Evolutionary conservation across 2,113 vertebrate genomes (phyloP).

Genomic region (Camelus bactrianus): DNA sequence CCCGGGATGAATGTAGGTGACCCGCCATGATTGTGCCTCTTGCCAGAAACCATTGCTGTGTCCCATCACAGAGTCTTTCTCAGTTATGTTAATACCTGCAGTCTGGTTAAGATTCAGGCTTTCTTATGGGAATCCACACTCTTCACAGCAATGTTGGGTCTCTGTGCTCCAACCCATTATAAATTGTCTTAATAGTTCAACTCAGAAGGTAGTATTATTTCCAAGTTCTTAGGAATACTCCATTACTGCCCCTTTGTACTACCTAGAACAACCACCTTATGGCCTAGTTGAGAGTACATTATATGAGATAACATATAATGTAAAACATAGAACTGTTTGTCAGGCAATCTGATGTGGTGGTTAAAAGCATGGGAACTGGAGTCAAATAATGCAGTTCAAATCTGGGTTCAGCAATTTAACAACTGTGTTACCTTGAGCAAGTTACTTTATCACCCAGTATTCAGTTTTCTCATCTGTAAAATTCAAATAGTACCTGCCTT

Average conservation of each 20-base stretch:
- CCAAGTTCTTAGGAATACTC: background rate
- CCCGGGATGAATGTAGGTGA: background rate
- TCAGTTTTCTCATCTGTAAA: slow-evolving; percentile 18
- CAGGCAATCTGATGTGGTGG: background rate
- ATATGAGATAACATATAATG: background rate
- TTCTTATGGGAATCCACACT: background rate
- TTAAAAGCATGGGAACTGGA: background rate
- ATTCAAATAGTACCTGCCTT: background rate
- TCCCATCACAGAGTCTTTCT: background rate
- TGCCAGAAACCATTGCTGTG: background rate
- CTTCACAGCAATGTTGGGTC: background rate
- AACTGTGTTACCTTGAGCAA: background rate
- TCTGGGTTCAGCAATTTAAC: background rate
- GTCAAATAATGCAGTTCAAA: background rate
- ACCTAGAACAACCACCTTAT: background rate
- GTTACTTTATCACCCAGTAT: background rate
- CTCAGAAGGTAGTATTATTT: background rate
- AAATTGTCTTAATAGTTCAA: background rate
- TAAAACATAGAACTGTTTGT: background rate
- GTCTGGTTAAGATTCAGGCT: background rate
- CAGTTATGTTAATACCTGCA: background rate
- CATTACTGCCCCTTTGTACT: background rate
- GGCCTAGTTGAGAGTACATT: background rate
- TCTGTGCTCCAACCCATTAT: background rate
- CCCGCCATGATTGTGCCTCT: background rate